A percentile compares a stretch with the other conserved stretches of the same genome.
Conservation (phyloP, 2,797 vertebrate species). For the Phoxinus dragarum region DNA sequence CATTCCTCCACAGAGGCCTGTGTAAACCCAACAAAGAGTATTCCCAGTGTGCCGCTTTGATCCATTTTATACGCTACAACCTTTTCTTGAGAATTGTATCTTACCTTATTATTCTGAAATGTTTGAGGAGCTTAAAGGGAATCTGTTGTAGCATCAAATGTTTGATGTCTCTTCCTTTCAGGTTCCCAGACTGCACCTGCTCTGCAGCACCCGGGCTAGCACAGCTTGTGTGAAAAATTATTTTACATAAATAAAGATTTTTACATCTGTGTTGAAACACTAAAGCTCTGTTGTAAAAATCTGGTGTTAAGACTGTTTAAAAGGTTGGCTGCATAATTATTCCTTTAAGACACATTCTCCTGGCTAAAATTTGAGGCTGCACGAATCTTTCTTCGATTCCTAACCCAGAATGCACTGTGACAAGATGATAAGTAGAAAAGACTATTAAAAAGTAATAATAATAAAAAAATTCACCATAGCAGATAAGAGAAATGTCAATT, state of each 20-base stretch:
- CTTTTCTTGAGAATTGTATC: slow-evolving; percentile 3
- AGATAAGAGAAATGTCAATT: background rate
- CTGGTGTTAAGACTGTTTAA: background rate
- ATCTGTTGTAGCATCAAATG: background rate
- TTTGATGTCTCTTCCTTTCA: background rate
- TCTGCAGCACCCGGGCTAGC: slow-evolving; percentile 2
- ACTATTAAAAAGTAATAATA: too few relatives aligned
- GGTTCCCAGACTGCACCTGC: slow-evolving; percentile 7
- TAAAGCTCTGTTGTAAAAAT: background rate
- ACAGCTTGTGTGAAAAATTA: background rate
- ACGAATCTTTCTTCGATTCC: background rate
- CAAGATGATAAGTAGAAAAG: background rate
- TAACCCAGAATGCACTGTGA: background rate
- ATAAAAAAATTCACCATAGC: background rate
- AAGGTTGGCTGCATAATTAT: background rate
- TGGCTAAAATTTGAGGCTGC: background rate
- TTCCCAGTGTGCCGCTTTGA: slow-evolving; percentile 31
- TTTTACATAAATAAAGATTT: background rate
- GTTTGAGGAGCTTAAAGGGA: slow-evolving; percentile 13
- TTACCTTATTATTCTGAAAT: slow-evolving; percentile 11
- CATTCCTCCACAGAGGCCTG: slow-evolving; percentile 30
- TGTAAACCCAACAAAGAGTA: slow-evolving; percentile 19
- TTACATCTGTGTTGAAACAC: background rate
- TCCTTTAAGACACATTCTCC: background rate
- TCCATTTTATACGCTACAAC: slow-evolving; percentile 3